Evolutionary conservation across 2,113 vertebrate genomes (phyloP), one percentile per base, ranked within the genome.

Genomic region (Ochotona princeps): DNA sequence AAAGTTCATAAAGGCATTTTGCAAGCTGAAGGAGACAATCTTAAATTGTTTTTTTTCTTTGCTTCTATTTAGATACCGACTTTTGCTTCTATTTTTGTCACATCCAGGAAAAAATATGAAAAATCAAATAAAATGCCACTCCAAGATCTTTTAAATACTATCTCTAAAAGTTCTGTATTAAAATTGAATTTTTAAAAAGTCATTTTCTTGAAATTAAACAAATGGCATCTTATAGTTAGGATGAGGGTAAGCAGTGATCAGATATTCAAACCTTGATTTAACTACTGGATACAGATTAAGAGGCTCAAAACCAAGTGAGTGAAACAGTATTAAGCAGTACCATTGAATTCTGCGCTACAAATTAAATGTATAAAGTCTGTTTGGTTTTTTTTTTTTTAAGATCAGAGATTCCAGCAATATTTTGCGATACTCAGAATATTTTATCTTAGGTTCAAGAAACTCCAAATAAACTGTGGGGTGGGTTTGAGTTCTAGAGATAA

Each of bases 1-100:
- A 94, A 90, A 93, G 91, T 78, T 96, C 95, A 57, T 97, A 94
- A 96, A 96, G 96, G 60, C 70, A 26, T 89, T 97, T 97, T 96
- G 83, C 74, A 97, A 96, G 76, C 78, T 95, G 57, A 95, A 97
- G n/a, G 86, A 97, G 83, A 92, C 76, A 60, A 85, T 94, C 72
- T 83, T 28, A 73, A 94, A 81, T 97, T 97, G 67, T 96, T 97
- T 66, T n/a, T 17, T 49, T 72, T 67, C 93, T 96, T 87, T 92
- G 85, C 95, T 98, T 96, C 47, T 83, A 8, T 95, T 96, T 96
- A 92, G 94, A 79, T 78, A 15, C 21, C 67, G 94, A 91, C 21
- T 75, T 96, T 65, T 93, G 57, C 47, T 94, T 94, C 49, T 72
- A 35, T 96, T 96, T 95, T 96, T 87, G 63, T 97, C 38, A 25